These are phyloP conservation scores for Conger conger DNA, from an alignment of 2,113 vertebrate genomes.

Conservation along the genomic window DNA sequence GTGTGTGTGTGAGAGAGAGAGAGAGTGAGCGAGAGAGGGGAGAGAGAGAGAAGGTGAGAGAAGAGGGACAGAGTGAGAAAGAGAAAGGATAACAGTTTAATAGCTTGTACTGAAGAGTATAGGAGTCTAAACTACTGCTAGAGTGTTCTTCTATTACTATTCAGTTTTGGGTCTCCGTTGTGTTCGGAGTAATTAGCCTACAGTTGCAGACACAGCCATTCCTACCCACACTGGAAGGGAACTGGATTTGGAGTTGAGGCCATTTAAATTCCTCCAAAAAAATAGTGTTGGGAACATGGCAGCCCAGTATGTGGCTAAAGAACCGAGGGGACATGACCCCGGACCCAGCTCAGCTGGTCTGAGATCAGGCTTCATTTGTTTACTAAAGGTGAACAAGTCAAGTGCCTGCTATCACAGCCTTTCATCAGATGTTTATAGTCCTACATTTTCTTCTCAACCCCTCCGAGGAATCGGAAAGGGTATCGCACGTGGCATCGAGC, in stretches of 20 bases:
- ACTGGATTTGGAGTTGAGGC: background rate
- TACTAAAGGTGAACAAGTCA: constrained; percentile 3
- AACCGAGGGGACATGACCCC: background rate
- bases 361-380: background rate
- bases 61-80: background rate
- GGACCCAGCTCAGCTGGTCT: background rate
- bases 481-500: background rate
- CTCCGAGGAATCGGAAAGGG: background rate
- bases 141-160: too few species aligned
- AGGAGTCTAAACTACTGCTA: too few species aligned
- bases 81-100: too few species aligned
- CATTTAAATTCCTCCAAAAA: background rate
- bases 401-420: background rate
- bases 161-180: too few species aligned
- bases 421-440: background rate
- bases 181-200: too few species aligned
- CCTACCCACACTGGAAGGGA: background rate
- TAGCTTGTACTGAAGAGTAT: background rate
- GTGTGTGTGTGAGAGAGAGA: constrained; percentile 4
- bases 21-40: background rate
- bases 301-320: background rate
- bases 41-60: background rate
- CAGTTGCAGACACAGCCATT: too few species aligned
- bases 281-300: background rate
- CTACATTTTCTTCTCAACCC: background rate